Base-by-base conservation (phyloP, 2,113 vertebrate species). In the Oryzias javanicus region DNA sequence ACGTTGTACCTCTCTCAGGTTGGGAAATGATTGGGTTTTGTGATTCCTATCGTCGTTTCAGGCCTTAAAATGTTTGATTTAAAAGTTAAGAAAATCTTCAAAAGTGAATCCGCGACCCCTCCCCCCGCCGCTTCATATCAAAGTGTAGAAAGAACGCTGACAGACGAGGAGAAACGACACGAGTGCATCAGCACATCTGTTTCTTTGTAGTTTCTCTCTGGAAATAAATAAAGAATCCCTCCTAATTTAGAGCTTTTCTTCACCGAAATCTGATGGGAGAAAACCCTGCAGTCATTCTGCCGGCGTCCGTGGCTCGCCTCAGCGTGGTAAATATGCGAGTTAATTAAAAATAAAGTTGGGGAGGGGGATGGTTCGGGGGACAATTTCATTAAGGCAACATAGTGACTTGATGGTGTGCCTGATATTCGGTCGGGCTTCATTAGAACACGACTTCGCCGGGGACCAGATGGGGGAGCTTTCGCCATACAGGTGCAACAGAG, bases 271-370 rank as follows among this genome's bases (percentile, higher is more conserved):
- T 84, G 74, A 71, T 80, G 70, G 60, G 62, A 82, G 74, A 70
- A 72, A 78, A 67, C 72, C 48, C 54, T 27, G 60, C 67, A 66
- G 72, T 74, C 74, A 35, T 35, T 83, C 64, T 83, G 74, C 84
- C 77, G 82, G 73, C 78, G 84, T 84, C 84, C 81, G 81, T 80
- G 82, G 82, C 73, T 86, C 81, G 76, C 82, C 78, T 85, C 82
- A 73, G 76, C 81, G 73, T 74, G 70, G 62, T 42, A 70, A 82
- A 62, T 55, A 65, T 59, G 76, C 69, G n/a, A 86, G 84, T 88
- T 87, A 87, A 88, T 89, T 88, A 88, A 85, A 88, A 62, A 16
- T 4, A 44, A 44, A 44, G 35, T 12, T 35, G 35, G 35, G 16
- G 4, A 6, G 16, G 15, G 10, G 15, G 15, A 45, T 87, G 83